Percentiles rank a stretch among this genome's conserved stretches.
phyloP scores from a whole-genome alignment of 2,888 invertebrate species.

The Clanis bilineata region DNA sequence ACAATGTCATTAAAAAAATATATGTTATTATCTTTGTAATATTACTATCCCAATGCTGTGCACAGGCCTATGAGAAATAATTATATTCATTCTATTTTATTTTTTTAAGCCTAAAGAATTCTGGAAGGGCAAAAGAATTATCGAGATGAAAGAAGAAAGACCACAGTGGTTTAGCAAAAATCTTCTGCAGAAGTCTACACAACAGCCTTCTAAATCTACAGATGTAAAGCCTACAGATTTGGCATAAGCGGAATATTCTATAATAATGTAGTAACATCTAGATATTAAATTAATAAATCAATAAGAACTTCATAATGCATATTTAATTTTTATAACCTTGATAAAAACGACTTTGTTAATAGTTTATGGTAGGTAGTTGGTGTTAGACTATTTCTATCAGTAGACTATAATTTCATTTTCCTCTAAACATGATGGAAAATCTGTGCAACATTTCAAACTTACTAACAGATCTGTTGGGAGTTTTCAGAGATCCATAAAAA shows the following conservation, averaged over 20 bases:
- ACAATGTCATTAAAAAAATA: no score
- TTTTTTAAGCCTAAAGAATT: constrained; percentile 74
- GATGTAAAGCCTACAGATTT: constrained; percentile 89
- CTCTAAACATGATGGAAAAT: no score
- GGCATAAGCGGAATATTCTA: constrained; percentile 73
- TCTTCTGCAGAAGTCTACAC: constrained; percentile 89
- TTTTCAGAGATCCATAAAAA: no score
- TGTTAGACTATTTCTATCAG: no score
- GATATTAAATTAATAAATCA: neutral
- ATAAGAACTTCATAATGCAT: neutral
- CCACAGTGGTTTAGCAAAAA: constrained; percentile 95
- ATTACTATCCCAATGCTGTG: neutral
- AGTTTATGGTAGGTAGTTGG: no score
- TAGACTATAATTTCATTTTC: no score
- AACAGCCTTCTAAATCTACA: constrained; percentile 85
- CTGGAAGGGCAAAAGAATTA: constrained; percentile 88
- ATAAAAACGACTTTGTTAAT: no score
- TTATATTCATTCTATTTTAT: constrained; percentile 27
- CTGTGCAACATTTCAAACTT: no score
- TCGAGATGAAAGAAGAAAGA: constrained; percentile 92
- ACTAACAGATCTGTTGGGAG: no score
- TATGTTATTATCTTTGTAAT: neutral
- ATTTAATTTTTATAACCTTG: no score
- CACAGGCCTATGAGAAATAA: neutral
- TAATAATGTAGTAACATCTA: neutral